Conservation (phyloP, 2,113 vertebrate genomes). For the Chelonoidis abingdonii region DNA sequence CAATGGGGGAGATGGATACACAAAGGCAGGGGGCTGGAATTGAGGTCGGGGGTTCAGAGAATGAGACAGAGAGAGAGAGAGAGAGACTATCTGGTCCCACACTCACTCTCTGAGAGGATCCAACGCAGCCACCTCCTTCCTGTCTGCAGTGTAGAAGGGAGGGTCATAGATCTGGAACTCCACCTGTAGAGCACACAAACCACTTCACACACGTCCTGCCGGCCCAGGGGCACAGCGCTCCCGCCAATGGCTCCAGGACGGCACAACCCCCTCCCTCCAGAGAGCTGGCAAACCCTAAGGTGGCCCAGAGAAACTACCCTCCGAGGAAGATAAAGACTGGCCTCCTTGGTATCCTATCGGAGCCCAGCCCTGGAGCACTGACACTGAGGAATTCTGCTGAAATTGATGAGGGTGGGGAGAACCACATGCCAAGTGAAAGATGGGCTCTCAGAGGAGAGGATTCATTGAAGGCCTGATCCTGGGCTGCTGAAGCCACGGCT, state of each 20-base stretch:
- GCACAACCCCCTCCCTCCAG: too few relatives aligned
- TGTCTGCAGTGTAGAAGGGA: slow-evolving; percentile 70
- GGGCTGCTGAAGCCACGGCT: neutral
- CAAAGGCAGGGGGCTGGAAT: neutral
- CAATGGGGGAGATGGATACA: neutral
- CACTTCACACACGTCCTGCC: accelerated
- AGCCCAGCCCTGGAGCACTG: neutral
- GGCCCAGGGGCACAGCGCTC: neutral
- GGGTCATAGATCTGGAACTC: slow-evolving; percentile 86
- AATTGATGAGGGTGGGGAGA: neutral
- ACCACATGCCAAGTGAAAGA: too few relatives aligned
- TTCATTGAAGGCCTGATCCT: too few relatives aligned
- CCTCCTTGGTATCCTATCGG: neutral
- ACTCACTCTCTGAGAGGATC: slow-evolving; percentile 80
- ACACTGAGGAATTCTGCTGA: neutral
- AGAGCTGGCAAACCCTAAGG: too few relatives aligned
- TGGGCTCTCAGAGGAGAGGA: neutral
- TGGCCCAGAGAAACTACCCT: neutral
- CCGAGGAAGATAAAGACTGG: too few relatives aligned
- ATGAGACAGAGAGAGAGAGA: neutral
- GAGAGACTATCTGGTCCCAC: accelerated
- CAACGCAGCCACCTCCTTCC: slow-evolving; percentile 55
- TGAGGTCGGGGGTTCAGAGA: neutral
- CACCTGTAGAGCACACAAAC: slow-evolving; percentile 62
- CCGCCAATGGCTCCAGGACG: neutral